Conservation (phyloP, 1,140 invertebrate species). For the Eurosta solidaginis region DNA sequence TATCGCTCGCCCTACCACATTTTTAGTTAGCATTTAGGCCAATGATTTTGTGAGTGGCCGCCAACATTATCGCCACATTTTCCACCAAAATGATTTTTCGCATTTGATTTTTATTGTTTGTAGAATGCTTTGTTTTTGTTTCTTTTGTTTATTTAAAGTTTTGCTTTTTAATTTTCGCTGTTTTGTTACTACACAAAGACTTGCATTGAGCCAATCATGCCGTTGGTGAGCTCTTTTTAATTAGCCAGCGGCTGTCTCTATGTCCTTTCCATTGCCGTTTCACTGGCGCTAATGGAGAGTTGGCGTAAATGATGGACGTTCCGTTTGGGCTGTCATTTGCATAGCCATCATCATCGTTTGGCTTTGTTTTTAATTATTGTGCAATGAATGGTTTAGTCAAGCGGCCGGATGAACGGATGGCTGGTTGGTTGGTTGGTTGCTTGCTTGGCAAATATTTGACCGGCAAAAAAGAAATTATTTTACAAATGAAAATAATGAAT, state of each 20-base stretch:
- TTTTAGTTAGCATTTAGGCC: too few species aligned
- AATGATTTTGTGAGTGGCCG: background rate
- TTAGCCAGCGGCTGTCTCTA: background rate
- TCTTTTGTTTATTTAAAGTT: conserved; percentile 18
- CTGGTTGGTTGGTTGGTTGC: background rate
- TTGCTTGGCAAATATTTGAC: background rate
- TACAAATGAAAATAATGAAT: background rate
- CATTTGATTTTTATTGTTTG: background rate
- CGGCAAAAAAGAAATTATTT: background rate
- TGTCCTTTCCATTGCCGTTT: background rate
- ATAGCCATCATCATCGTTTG: conserved; percentile 50
- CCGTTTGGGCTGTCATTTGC: conserved; percentile 55
- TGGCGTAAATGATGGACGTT: conserved; percentile 36
- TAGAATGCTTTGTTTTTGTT: background rate
- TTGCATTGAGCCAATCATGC: background rate
- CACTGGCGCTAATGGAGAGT: background rate
- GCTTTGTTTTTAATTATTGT: conserved; percentile 56
- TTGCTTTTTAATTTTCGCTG: background rate
- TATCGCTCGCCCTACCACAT: background rate
- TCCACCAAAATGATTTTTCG: background rate
- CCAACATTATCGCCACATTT: background rate
- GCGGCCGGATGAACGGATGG: background rate
- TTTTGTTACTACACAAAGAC: background rate
- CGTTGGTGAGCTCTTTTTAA: background rate
- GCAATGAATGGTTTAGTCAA: conserved; percentile 22